Conservation (phyloP, 2,797 vertebrate genomes). For the Hemibagrus guttatus region DNA sequence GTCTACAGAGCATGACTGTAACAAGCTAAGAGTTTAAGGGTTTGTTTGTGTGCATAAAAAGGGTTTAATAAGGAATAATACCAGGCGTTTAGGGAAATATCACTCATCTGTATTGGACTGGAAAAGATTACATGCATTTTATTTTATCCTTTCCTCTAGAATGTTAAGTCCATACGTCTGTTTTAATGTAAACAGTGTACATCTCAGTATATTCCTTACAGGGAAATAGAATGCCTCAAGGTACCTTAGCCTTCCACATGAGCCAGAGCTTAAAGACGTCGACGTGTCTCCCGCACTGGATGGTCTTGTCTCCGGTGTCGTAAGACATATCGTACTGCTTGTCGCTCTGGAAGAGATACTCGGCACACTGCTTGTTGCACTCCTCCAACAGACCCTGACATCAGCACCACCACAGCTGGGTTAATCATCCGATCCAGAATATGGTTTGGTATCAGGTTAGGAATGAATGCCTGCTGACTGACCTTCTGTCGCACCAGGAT, state of each 20-base stretch:
- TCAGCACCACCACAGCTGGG: neutral
- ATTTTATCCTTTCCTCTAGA: neutral
- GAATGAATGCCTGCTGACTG: conserved; percentile 6
- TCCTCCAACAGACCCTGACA: conserved; percentile 69
- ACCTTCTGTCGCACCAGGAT: conserved; percentile 74
- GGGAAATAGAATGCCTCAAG: neutral
- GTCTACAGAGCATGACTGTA: neutral
- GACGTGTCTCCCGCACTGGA: conserved; percentile 74
- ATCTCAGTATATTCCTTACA: neutral
- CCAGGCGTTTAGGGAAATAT: neutral
- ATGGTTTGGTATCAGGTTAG: neutral
- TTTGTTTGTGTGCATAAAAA: neutral
- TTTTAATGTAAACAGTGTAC: neutral
- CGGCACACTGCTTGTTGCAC: conserved; percentile 71
- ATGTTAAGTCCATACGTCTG: neutral
- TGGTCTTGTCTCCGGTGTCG: conserved; percentile 75
- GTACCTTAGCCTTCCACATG: conserved; percentile 81
- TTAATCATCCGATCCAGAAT: neutral
- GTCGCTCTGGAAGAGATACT: conserved; percentile 79
- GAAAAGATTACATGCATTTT: neutral
- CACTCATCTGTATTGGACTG: neutral
- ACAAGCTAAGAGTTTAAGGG: neutral
- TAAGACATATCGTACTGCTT: conserved; percentile 73
- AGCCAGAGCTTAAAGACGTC: conserved; percentile 78
- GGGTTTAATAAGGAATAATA: neutral